Percentiles rank a stretch among this genome's conserved stretches.
Evolutionary conservation across 2,888 invertebrate species (phyloP).

Genomic region (Ochropleura plecta): DNA sequence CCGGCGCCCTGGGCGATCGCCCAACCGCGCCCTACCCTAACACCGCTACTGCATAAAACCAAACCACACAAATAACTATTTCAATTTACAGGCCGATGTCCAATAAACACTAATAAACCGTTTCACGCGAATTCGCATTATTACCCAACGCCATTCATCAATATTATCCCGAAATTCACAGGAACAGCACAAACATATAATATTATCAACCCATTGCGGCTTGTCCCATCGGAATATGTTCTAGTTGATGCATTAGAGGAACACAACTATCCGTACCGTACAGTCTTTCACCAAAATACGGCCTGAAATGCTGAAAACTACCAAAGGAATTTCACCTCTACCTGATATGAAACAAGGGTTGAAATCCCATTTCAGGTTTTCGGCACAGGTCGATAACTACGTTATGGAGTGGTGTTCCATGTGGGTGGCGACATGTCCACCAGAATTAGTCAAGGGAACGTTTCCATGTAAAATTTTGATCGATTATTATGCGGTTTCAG

Average conservation of each 20-base stretch:
- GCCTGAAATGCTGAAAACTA: background rate
- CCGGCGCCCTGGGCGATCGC: too few relatives aligned
- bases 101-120: slow-evolving; percentile 3
- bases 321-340: slow-evolving; percentile 16
- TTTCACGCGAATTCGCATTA: background rate
- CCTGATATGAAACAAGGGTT: accelerated
- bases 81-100: background rate
- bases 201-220: slow-evolving; percentile 49
- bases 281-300: slow-evolving; percentile 31
- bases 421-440: slow-evolving; percentile 65
- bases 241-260: slow-evolving; percentile 71
- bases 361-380: slow-evolving; percentile 25
- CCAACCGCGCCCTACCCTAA: too few relatives aligned
- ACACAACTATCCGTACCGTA: slow-evolving; percentile 41
- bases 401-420: slow-evolving; percentile 57
- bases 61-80: slow-evolving; percentile 2
- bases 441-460: slow-evolving; percentile 72
- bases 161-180: slow-evolving; percentile 26
- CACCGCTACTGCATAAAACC: too few relatives aligned
- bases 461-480: slow-evolving; percentile 69
- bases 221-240: slow-evolving; percentile 68
- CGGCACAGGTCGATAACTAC: slow-evolving; percentile 39
- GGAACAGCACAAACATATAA: slow-evolving; percentile 28
- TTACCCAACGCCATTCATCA: slow-evolving; percentile 19
- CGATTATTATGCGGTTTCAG: slow-evolving; percentile 61